Percentiles rank a stretch among this genome's conserved stretches.
Conservation (phyloP, 2,888 invertebrate species). For the Lasioglossum villosulum region DNA sequence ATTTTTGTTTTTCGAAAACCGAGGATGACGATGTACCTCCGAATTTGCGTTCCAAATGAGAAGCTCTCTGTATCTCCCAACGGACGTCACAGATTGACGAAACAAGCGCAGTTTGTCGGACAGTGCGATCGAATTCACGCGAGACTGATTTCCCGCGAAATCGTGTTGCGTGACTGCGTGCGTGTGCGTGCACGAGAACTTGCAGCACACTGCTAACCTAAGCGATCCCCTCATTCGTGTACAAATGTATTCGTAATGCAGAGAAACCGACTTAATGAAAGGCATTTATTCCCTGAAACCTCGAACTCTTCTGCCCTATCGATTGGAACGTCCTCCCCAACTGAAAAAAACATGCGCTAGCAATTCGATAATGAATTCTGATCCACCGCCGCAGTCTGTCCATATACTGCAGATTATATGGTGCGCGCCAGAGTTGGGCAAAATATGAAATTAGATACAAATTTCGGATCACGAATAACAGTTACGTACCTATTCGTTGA, state of each 20-base stretch:
- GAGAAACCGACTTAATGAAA: constrained; percentile 52
- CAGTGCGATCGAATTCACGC: neutral
- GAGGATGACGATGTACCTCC: neutral
- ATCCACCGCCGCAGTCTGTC: too few species aligned
- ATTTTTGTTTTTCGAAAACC: neutral
- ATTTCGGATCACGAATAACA: too few species aligned
- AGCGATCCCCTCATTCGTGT: constrained; percentile 7
- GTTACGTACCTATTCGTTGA: too few species aligned
- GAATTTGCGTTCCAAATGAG: neutral
- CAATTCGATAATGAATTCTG: too few species aligned
- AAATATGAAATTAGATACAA: too few species aligned
- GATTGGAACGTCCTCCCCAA: neutral
- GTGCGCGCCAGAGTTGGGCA: too few species aligned
- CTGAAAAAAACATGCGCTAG: neutral
- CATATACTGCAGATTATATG: too few species aligned
- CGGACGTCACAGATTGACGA: neutral
- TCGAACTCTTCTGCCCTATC: neutral
- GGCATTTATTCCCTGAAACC: constrained; percentile 37
- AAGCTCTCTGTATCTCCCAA: neutral
- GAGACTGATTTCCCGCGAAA: neutral
- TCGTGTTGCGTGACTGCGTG: neutral
- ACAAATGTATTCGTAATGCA: constrained; percentile 35
- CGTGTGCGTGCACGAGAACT: neutral
- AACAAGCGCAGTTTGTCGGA: neutral
- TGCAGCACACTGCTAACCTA: neutral